Conservation (phyloP, 2,888 invertebrate species). For the Pocota personata region DNA sequence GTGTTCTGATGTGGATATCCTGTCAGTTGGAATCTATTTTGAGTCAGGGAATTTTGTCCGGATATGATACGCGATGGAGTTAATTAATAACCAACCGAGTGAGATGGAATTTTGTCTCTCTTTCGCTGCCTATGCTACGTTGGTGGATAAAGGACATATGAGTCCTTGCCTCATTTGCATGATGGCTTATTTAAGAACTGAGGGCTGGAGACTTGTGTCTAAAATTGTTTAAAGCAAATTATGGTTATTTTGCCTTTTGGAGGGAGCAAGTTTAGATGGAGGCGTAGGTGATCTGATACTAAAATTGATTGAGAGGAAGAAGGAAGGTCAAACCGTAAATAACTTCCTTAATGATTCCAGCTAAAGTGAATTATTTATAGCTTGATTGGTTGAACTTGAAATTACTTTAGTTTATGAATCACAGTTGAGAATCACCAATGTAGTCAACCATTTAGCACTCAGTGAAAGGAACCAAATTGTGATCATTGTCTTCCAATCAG, state of each 20-base stretch:
- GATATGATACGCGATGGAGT: constrained; percentile 38
- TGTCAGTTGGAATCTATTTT: constrained; percentile 50
- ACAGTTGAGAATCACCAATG: background rate
- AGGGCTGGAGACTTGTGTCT: background rate
- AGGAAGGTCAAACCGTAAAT: background rate
- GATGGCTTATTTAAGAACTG: background rate
- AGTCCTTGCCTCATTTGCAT: background rate
- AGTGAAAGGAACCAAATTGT: background rate
- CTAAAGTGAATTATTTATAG: background rate
- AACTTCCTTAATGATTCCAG: background rate
- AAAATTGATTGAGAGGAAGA: background rate
- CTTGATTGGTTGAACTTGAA: background rate
- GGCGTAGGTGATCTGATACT: background rate
- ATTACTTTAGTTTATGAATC: background rate
- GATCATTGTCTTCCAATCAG: background rate
- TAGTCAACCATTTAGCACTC: background rate
- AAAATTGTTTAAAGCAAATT: background rate
- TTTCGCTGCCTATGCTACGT: background rate
- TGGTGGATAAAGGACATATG: background rate
- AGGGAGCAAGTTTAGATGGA: background rate
- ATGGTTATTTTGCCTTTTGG: background rate
- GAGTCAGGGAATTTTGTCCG: constrained; percentile 9
- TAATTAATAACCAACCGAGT: constrained; percentile 36
- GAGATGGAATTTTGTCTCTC: background rate
- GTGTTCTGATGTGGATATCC: constrained; percentile 37